Conservation (phyloP, 2,888 invertebrate species). For the Hyposoter didymator region DNA sequence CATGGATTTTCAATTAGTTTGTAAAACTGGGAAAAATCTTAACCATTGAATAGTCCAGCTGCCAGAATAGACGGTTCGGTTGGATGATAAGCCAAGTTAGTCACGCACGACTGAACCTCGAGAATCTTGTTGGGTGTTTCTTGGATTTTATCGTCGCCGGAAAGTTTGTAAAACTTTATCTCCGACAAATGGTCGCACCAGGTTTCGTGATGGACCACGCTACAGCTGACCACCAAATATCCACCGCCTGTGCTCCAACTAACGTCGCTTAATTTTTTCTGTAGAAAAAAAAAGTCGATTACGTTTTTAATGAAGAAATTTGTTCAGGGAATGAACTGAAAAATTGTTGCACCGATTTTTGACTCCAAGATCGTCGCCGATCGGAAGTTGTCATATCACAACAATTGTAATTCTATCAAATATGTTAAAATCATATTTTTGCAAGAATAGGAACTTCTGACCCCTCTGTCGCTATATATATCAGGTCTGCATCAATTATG, state of each 20-base stretch:
- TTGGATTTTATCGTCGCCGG: constrained; percentile 75
- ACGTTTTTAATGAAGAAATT: neutral
- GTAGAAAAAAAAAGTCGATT: constrained; percentile 26
- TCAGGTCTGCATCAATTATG: too few relatives aligned
- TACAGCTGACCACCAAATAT: constrained; percentile 78
- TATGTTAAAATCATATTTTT: too few relatives aligned
- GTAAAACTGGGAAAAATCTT: neutral
- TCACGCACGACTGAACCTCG: constrained; percentile 84
- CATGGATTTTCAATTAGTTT: neutral
- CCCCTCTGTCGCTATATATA: too few relatives aligned
- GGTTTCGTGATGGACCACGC: constrained; percentile 76
- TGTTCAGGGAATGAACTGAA: neutral
- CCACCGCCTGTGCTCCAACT: constrained; percentile 82
- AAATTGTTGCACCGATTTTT: neutral
- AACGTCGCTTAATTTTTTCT: constrained; percentile 80
- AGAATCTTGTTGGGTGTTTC: constrained; percentile 74
- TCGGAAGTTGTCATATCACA: neutral
- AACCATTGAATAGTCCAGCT: constrained; percentile 83
- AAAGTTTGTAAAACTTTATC: constrained; percentile 79
- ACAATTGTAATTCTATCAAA: neutral
- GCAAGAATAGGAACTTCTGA: too few relatives aligned
- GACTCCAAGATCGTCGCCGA: too few relatives aligned
- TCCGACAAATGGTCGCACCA: constrained; percentile 81
- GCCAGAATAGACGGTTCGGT: constrained; percentile 84
- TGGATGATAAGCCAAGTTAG: constrained; percentile 85